Conservation (phyloP, 2,888 invertebrate species). For the Piscicola geometra region DNA sequence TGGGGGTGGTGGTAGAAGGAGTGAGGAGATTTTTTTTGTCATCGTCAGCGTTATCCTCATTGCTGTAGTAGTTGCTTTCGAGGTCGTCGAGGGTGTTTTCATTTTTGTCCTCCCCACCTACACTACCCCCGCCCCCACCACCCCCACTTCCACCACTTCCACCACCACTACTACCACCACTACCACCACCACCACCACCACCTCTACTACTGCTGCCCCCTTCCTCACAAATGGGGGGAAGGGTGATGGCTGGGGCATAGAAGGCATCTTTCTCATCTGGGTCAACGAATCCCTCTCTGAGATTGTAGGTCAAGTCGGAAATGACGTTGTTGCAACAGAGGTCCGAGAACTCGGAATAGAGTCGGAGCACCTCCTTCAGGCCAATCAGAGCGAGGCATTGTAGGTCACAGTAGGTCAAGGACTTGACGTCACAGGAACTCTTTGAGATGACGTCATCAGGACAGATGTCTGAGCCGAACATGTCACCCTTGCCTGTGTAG, state of each 20-base stretch:
- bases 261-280: slow-evolving; percentile 64
- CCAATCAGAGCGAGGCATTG: slow-evolving; percentile 79
- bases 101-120: neutral
- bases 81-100: neutral
- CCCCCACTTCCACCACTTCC: neutral
- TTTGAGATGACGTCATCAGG: slow-evolving; percentile 59
- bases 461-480: slow-evolving; percentile 68
- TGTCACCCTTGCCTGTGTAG: slow-evolving; percentile 79
- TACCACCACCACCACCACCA: neutral
- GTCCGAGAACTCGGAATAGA: slow-evolving; percentile 84
- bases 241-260: slow-evolving; percentile 30
- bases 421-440: slow-evolving; percentile 89
- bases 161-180: neutral
- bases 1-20: neutral
- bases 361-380: slow-evolving; percentile 63
- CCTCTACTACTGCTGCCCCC: neutral
- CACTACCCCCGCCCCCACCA: too few species aligned
- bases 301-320: slow-evolving; percentile 84
- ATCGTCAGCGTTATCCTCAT: slow-evolving; percentile 7
- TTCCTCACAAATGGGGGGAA: slow-evolving; percentile 27
- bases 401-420: slow-evolving; percentile 89
- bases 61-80: neutral
- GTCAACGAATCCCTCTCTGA: slow-evolving; percentile 86
- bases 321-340: slow-evolving; percentile 6
- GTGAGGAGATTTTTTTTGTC: too few species aligned